phyloP scores from a whole-genome alignment of 2,888 invertebrate species.

The Itoplectis maculator region DNA sequence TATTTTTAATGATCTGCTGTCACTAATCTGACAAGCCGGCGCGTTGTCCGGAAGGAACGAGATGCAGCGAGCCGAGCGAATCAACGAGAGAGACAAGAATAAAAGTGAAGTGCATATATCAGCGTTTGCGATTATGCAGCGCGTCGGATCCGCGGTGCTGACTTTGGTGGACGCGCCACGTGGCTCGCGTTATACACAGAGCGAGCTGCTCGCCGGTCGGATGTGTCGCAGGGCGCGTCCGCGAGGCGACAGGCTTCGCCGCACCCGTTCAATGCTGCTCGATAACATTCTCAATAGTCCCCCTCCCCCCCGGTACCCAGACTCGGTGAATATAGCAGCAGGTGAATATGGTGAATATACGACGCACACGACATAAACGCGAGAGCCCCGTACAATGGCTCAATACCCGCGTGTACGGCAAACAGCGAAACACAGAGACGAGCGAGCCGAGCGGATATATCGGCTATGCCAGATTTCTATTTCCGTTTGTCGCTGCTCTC shows the following conservation, averaged over 20 bases:
- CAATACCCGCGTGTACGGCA: not conserved
- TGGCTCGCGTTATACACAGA: no score
- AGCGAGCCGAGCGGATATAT: constrained; percentile 54
- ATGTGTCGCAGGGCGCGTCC: constrained; percentile 70
- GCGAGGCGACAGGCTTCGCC: constrained; percentile 77
- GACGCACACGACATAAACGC: constrained; percentile 45
- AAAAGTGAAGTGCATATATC: constrained; percentile 19
- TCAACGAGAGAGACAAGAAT: not conserved
- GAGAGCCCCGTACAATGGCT: constrained; percentile 9
- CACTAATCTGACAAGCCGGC: no score
- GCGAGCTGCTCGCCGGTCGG: no score
- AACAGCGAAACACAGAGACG: constrained; percentile 11
- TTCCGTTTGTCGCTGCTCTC: constrained; percentile 55
- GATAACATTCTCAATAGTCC: constrained; percentile 68
- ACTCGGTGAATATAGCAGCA: constrained; percentile 48
- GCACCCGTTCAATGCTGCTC: constrained; percentile 79
- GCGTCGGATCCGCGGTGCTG: no score
- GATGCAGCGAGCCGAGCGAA: not conserved
- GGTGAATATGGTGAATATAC: constrained; percentile 56
- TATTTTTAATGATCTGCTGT: not conserved
- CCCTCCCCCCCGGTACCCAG: not conserved
- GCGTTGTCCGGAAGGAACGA: not conserved
- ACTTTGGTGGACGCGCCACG: no score
- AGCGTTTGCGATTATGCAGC: no score
- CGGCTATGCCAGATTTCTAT: constrained; percentile 62